Conservation (phyloP, 2,888 invertebrate species). For the Pimpla rufipes region DNA sequence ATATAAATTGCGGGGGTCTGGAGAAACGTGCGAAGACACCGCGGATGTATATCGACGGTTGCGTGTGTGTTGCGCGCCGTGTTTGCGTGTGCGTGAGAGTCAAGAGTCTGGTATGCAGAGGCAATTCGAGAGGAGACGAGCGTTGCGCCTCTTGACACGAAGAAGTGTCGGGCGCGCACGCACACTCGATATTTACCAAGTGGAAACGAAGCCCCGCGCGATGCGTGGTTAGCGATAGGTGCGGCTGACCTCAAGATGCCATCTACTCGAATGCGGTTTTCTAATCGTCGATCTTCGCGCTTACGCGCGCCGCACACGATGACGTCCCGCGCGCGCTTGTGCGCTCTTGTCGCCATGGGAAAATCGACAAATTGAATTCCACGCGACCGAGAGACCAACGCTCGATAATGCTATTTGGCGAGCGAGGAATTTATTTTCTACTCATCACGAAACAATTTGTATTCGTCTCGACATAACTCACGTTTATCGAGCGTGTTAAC, state of each 20-base stretch:
- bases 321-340: neutral
- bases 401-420: constrained; percentile 16
- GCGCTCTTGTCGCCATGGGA: constrained; percentile 20
- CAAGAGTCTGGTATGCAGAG: constrained; percentile 46
- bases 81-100: constrained; percentile 1
- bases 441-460: neutral
- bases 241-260: constrained; percentile 70
- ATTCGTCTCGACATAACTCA: neutral
- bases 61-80: constrained; percentile 1
- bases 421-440: constrained; percentile 14
- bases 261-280: constrained; percentile 55
- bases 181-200: constrained; percentile 44
- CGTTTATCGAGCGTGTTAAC: neutral
- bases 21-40: constrained; percentile 43
- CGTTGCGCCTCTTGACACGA: constrained; percentile 32
- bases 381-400: neutral
- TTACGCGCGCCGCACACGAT: neutral
- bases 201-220: constrained; percentile 60
- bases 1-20: constrained; percentile 5
- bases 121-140: constrained; percentile 38
- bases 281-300: constrained; percentile 49
- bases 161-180: constrained; percentile 40
- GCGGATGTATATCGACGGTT: constrained; percentile 32
- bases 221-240: constrained; percentile 56
- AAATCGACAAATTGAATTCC: constrained; percentile 35